Percentiles rank a stretch among this genome's conserved stretches.
phyloP scores from a whole-genome alignment of 2,888 invertebrate species.

The Perithous albicinctus region DNA sequence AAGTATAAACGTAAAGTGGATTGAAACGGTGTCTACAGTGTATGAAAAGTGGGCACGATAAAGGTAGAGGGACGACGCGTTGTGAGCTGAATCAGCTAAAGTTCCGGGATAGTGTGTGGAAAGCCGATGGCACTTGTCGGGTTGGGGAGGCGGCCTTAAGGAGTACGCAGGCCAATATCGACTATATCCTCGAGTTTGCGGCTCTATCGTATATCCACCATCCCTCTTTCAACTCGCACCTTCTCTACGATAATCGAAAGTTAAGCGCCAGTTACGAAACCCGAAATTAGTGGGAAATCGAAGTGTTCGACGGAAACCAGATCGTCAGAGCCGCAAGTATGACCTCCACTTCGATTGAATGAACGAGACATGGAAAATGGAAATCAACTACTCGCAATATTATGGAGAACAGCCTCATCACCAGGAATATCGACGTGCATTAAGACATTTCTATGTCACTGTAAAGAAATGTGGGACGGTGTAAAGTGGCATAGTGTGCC shows the following conservation, averaged over 20 bases:
- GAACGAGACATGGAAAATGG: neutral
- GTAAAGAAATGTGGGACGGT: no score
- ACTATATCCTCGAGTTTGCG: slow-evolving; percentile 28
- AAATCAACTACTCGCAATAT: neutral
- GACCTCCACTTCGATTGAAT: neutral
- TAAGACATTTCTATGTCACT: no score
- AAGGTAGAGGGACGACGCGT: slow-evolving; percentile 21
- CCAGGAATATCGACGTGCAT: neutral
- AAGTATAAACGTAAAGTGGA: slow-evolving; percentile 25
- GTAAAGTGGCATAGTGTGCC: no score
- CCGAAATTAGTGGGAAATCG: slow-evolving; percentile 46
- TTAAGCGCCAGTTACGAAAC: slow-evolving; percentile 39
- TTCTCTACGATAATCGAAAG: slow-evolving; percentile 40
- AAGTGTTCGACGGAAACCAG: slow-evolving; percentile 1
- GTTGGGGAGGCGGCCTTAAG: slow-evolving; percentile 8
- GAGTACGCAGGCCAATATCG: slow-evolving; percentile 35
- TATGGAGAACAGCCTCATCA: neutral
- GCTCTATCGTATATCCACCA: neutral
- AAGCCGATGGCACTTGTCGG: slow-evolving; percentile 30
- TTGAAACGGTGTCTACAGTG: slow-evolving; percentile 27
- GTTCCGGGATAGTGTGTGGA: slow-evolving; percentile 38
- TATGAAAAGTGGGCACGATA: slow-evolving; percentile 20
- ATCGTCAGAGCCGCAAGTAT: slow-evolving; percentile 27
- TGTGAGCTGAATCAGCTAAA: slow-evolving; percentile 54
- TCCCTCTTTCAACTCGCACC: slow-evolving; percentile 33